Conservation (phyloP, 2,113 vertebrate genomes). For the Acrocephalus arundinaceus region DNA sequence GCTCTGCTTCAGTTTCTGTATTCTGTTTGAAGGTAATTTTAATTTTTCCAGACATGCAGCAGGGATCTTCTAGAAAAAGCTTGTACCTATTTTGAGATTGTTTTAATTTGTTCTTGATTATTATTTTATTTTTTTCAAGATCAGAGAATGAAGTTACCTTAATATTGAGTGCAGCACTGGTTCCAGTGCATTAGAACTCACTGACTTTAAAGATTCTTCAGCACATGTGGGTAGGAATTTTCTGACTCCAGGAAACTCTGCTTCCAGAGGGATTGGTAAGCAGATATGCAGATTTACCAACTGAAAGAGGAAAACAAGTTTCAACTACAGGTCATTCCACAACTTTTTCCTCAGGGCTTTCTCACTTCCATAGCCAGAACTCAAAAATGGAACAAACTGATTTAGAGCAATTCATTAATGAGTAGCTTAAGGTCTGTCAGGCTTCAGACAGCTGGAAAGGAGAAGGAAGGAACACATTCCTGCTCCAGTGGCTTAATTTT, state of each 20-base stretch:
- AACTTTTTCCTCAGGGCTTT: slow-evolving; percentile 9
- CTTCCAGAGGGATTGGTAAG: background rate
- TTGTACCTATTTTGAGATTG: background rate
- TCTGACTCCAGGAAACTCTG: background rate
- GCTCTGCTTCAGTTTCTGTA: background rate
- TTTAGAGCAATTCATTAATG: slow-evolving; percentile 2
- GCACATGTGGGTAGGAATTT: background rate
- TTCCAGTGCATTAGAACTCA: background rate
- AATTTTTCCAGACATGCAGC: background rate
- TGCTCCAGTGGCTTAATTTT: background rate
- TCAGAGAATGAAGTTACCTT: background rate
- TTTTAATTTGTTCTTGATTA: background rate
- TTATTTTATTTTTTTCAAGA: background rate
- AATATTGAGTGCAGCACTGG: background rate
- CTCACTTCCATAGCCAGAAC: background rate
- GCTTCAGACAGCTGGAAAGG: background rate
- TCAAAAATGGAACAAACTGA: slow-evolving; percentile 14
- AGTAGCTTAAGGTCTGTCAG: background rate
- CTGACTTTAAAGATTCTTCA: background rate
- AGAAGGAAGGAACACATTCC: background rate
- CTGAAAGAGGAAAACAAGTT: background rate
- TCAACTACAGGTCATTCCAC: background rate
- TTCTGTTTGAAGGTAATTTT: background rate
- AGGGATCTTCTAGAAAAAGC: background rate
- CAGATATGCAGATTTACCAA: background rate